These are phyloP conservation scores for Orchestes rusci DNA, from an alignment of 2,888 invertebrate species.

Conservation along the genomic window DNA sequence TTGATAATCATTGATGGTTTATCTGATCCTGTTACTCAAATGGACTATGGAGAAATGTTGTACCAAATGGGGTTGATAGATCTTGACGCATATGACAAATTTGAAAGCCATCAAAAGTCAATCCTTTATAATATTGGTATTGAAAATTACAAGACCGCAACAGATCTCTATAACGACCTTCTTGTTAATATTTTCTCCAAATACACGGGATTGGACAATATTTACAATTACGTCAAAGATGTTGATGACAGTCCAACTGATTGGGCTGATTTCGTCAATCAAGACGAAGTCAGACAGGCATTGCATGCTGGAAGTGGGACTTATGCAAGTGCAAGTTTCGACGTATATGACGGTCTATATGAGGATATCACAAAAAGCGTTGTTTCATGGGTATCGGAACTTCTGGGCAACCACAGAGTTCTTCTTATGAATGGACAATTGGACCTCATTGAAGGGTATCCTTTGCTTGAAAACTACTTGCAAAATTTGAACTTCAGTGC, in stretches of 20 bases:
- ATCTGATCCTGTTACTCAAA: conserved; percentile 69
- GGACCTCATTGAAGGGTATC: conserved; percentile 82
- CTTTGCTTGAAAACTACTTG: conserved; percentile 70
- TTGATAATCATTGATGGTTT: no score
- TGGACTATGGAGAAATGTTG: conserved; percentile 70
- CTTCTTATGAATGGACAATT: conserved; percentile 86
- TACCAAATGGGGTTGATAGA: conserved; percentile 70
- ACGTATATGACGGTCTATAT: conserved; percentile 12
- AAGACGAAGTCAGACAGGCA: no score
- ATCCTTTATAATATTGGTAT: conserved; percentile 52
- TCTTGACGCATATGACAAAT: conserved; percentile 51
- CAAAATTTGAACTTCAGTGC: conserved; percentile 56
- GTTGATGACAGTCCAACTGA: no score
- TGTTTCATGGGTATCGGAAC: conserved; percentile 42
- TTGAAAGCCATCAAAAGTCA: conserved; percentile 55
- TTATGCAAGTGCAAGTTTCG: conserved; percentile 12
- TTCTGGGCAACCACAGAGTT: conserved; percentile 58
- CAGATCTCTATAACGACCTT: no score
- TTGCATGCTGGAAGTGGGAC: no score
- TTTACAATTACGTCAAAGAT: conserved; percentile 14
- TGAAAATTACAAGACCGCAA: conserved; percentile 61
- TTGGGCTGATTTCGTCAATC: conserved; percentile 8
- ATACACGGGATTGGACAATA: conserved; percentile 32
- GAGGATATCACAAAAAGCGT: conserved; percentile 51
- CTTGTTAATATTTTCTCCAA: conserved; percentile 62